Evolutionary conservation across 2,888 invertebrate genomes (phyloP).

Genomic region (Trachelus tabidus): DNA sequence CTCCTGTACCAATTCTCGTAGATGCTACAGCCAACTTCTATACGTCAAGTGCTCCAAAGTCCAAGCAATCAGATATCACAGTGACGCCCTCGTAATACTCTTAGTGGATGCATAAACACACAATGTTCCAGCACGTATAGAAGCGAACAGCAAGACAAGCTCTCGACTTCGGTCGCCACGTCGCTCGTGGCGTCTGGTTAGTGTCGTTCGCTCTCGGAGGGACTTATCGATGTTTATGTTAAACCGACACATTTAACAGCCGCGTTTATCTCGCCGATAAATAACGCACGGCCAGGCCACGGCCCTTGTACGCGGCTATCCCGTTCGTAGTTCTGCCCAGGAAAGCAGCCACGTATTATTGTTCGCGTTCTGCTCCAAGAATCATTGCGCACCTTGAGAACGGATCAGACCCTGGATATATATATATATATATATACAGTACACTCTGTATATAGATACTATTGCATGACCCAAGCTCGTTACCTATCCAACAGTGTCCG

Average conservation of each 20-base stretch:
- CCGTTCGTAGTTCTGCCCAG: slow-evolving; percentile 10
- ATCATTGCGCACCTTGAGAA: not conserved
- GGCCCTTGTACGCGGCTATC: not conserved
- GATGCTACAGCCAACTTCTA: slow-evolving; percentile 11
- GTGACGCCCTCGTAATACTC: not conserved
- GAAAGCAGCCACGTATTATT: slow-evolving; percentile 1
- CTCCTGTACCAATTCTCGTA: too few species aligned
- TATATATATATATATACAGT: too few species aligned
- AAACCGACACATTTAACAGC: slow-evolving; percentile 57
- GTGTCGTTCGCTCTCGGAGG: slow-evolving; percentile 41
- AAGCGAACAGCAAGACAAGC: not conserved
- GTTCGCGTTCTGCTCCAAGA: not conserved
- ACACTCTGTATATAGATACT: too few species aligned
- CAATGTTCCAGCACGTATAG: not conserved
- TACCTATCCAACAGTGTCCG: too few species aligned
- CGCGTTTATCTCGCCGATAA: slow-evolving; percentile 59
- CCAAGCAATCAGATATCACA: slow-evolving; percentile 18
- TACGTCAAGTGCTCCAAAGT: slow-evolving; percentile 32
- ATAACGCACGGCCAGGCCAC: slow-evolving; percentile 39
- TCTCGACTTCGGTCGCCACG: not conserved
- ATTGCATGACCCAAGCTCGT: too few species aligned
- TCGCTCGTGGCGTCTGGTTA: slow-evolving; percentile 50
- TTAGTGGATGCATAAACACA: slow-evolving; percentile 2
- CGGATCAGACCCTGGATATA: not conserved
- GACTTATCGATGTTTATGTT: slow-evolving; percentile 64